Evolutionary conservation across 2,888 invertebrate species (phyloP).

Genomic region (Poecilobothrus nobilitatus): DNA sequence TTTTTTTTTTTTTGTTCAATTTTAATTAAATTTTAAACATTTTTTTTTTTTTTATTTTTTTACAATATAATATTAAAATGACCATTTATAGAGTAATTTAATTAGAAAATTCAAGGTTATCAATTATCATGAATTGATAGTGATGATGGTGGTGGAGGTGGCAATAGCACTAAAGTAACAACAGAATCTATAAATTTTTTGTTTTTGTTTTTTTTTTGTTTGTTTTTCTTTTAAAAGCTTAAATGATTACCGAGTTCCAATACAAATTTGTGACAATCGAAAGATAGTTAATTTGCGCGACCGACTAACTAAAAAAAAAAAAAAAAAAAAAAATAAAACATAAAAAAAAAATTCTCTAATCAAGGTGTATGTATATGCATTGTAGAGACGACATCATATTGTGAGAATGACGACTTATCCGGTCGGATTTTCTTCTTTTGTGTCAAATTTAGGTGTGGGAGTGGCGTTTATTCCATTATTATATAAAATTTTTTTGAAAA

Average conservation of each 20-base stretch:
- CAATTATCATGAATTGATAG: background rate
- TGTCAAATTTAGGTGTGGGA: background rate
- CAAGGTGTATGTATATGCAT: no score
- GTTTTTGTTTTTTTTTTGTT: no score
- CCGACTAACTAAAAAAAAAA: no score
- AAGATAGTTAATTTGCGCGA: background rate
- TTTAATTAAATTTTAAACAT: background rate
- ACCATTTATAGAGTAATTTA: background rate
- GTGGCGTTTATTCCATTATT: background rate
- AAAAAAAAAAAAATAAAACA: no score
- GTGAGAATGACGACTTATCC: constrained; percentile 1
- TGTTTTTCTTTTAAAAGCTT: no score
- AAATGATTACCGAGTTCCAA: no score
- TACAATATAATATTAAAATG: background rate
- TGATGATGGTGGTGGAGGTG: background rate
- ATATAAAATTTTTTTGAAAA: background rate
- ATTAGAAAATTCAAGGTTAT: background rate
- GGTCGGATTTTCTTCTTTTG: background rate
- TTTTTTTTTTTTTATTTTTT: background rate
- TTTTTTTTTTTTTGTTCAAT: background rate
- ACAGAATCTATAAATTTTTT: background rate
- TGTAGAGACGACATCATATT: background rate
- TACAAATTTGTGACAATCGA: background rate
- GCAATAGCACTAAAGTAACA: background rate
- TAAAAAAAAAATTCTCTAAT: background rate